Percentiles rank a stretch among this genome's conserved stretches.
phyloP scores from a whole-genome alignment of 1,140 invertebrate genomes.

The Helicoverpa zea region DNA sequence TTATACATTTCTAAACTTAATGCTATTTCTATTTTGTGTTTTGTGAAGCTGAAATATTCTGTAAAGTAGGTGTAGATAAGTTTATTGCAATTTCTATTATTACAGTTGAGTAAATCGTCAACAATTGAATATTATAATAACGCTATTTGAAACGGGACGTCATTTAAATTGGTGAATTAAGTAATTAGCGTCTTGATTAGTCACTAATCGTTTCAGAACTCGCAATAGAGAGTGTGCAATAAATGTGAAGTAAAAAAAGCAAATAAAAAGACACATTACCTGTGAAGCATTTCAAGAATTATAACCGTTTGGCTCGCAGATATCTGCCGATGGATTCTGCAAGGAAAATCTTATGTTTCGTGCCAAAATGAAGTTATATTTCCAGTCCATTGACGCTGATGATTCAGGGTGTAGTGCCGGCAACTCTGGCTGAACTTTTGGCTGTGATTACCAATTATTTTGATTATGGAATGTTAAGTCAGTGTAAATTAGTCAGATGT shows the following conservation, averaged over 20 bases:
- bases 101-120: too few relatives aligned
- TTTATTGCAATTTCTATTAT: background rate
- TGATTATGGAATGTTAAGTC: slow-evolving; percentile 65
- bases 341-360: slow-evolving; percentile 65
- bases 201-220: background rate
- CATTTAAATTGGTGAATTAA: too few relatives aligned
- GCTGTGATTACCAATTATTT: slow-evolving; percentile 74
- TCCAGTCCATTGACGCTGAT: slow-evolving; percentile 74
- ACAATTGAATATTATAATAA: background rate
- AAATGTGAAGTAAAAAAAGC: slow-evolving; percentile 40
- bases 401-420: slow-evolving; percentile 65
- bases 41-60: background rate
- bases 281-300: slow-evolving; percentile 62
- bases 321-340: slow-evolving; percentile 63
- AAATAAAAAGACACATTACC: slow-evolving; percentile 42
- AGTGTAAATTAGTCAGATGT: slow-evolving; percentile 65
- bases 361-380: slow-evolving; percentile 80
- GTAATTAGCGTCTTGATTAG: too few relatives aligned
- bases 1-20: slow-evolving; percentile 23
- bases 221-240: background rate
- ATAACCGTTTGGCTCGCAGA: slow-evolving; percentile 66
- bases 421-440: slow-evolving; percentile 58
- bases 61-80: background rate
- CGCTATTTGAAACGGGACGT: background rate
- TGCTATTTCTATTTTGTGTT: background rate